Evolutionary conservation across 2,888 invertebrate species (phyloP).

Genomic region (Morinoia aosen): DNA sequence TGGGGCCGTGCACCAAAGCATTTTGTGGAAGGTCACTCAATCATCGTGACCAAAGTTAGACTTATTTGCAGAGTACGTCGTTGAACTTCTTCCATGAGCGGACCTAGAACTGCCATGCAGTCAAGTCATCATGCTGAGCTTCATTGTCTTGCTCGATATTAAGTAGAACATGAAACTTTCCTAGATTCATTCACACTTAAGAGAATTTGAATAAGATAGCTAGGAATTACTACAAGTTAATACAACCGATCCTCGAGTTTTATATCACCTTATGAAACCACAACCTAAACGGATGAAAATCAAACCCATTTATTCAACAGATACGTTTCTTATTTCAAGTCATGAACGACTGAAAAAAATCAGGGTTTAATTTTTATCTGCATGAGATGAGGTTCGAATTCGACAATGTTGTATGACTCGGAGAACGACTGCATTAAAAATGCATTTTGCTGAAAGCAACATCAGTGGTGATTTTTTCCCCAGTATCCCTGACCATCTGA

Average conservation of each 20-base stretch:
- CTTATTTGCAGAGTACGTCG: not conserved
- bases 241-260: too few relatives aligned
- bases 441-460: not conserved
- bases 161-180: not conserved
- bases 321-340: too few relatives aligned
- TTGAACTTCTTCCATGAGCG: not conserved
- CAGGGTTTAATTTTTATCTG: too few relatives aligned
- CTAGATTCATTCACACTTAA: not conserved
- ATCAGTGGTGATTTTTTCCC: not conserved
- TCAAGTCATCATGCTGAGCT: not conserved
- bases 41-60: not conserved
- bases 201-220: not conserved
- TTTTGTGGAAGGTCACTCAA: not conserved
- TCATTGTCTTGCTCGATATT: not conserved
- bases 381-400: too few relatives aligned
- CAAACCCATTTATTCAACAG: too few relatives aligned
- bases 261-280: too few relatives aligned
- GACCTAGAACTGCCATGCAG: not conserved
- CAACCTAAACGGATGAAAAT: too few relatives aligned
- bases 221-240: not conserved
- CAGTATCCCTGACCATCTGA: not conserved
- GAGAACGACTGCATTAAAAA: not conserved
- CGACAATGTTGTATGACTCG: too few relatives aligned
- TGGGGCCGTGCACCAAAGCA: not conserved
- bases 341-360: too few relatives aligned